Conservation (phyloP, 2,113 vertebrate genomes). For the Myodes glareolus region DNA sequence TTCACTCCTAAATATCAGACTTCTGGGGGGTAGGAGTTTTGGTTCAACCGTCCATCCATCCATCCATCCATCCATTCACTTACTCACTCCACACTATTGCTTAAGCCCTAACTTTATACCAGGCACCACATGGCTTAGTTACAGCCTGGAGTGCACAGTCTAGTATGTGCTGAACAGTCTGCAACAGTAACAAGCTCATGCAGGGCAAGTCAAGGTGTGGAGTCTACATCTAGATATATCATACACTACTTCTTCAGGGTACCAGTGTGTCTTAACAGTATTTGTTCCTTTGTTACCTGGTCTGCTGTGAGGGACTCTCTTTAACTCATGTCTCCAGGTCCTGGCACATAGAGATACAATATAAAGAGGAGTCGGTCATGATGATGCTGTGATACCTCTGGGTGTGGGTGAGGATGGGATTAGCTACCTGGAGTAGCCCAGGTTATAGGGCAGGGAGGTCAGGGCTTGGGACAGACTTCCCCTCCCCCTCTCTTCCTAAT, state of each 20-base stretch:
- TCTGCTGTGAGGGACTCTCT: background rate
- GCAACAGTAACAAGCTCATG: background rate
- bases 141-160: background rate
- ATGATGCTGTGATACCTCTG: background rate
- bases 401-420: background rate
- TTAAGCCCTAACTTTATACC: background rate
- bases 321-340: background rate
- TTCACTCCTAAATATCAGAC: background rate
- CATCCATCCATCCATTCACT: no score
- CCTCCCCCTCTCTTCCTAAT: accelerated
- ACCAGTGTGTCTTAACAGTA: background rate
- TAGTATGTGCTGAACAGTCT: background rate
- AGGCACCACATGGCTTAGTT: no score
- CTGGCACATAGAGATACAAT: background rate
- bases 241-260: background rate
- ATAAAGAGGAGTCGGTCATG: background rate
- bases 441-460: background rate
- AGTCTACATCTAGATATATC: background rate
- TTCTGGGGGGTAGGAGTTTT: background rate
- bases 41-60: background rate
- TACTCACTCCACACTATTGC: background rate
- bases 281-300: accelerated
- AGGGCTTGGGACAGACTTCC: background rate
- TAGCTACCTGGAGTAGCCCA: background rate
- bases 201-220: background rate